Conservation (phyloP, 2,113 vertebrate species). For the Amblyopsis rosae region DNA sequence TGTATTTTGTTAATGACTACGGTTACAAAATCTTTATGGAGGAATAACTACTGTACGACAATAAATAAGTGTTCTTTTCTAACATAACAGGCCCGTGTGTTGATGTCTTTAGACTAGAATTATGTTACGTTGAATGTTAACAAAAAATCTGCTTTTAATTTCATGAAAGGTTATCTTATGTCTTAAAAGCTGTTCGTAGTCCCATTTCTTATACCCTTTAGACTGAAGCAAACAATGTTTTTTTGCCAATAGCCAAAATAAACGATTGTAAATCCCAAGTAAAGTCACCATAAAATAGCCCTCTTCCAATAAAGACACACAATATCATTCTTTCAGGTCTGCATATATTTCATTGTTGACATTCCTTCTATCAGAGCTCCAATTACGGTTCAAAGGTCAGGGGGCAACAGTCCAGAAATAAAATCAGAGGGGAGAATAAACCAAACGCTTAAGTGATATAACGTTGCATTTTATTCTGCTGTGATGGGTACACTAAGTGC, state of each 20-base stretch:
- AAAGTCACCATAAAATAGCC: no score
- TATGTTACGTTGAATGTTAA: background rate
- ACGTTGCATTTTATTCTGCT: slow-evolving; percentile 31
- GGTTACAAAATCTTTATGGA: slow-evolving; percentile 67
- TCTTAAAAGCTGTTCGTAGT: no score
- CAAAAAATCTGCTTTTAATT: background rate
- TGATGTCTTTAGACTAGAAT: background rate
- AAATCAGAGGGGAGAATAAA: slow-evolving; percentile 21
- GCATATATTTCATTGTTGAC: slow-evolving; percentile 76
- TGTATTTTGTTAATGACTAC: slow-evolving; percentile 79
- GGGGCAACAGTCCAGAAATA: slow-evolving; percentile 34
- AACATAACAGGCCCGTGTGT: slow-evolving; percentile 48
- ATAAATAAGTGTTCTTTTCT: slow-evolving; percentile 78
- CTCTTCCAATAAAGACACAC: slow-evolving; percentile 36
- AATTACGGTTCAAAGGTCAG: slow-evolving; percentile 54
- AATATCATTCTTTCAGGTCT: slow-evolving; percentile 60
- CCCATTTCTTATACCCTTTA: no score
- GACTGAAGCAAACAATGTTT: no score
- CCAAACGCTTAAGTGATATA: slow-evolving; percentile 24
- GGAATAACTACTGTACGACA: slow-evolving; percentile 64
- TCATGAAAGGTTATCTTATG: background rate
- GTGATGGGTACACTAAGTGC: slow-evolving; percentile 20
- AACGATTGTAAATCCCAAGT: no score
- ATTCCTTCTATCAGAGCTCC: slow-evolving; percentile 69
- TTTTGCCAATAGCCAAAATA: no score